These are phyloP conservation scores for Ceratina calcarata DNA, from an alignment of 1,140 invertebrate species.

Conservation along the genomic window DNA sequence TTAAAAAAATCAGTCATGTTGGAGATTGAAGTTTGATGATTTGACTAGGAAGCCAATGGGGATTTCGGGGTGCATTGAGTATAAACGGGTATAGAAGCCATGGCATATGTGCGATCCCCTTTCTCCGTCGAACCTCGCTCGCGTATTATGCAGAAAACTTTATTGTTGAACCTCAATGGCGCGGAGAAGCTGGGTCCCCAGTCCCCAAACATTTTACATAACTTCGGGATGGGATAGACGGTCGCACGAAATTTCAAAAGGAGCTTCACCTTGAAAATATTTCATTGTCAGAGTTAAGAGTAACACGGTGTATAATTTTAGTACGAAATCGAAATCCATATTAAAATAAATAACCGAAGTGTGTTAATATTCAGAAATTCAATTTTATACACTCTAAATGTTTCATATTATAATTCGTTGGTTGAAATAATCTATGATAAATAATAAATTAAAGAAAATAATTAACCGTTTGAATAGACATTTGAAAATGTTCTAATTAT, in stretches of 20 bases:
- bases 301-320: not conserved
- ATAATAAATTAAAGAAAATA: no score
- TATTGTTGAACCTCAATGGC: slow-evolving; percentile 57
- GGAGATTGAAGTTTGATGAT: slow-evolving; percentile 1
- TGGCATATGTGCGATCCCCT: slow-evolving; percentile 55
- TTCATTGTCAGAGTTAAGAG: not conserved
- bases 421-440: no score
- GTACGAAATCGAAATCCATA: not conserved
- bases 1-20: not conserved
- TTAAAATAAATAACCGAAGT: not conserved
- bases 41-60: slow-evolving; percentile 25
- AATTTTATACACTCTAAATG: no score
- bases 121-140: slow-evolving; percentile 47
- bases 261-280: slow-evolving; percentile 9
- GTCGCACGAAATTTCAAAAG: slow-evolving; percentile 40
- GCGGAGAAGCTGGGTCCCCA: slow-evolving; percentile 42
- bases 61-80: slow-evolving; percentile 42
- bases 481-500: no score
- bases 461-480: no score
- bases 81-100: slow-evolving; percentile 45
- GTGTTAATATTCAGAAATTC: no score
- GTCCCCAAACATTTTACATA: slow-evolving; percentile 59
- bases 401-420: no score
- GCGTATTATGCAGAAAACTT: slow-evolving; percentile 64
- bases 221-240: slow-evolving; percentile 34